A percentile compares a stretch with the other conserved stretches of the same genome.
Evolutionary conservation across 2,888 invertebrate genomes (phyloP).

Genomic region (Unio pictorum): DNA sequence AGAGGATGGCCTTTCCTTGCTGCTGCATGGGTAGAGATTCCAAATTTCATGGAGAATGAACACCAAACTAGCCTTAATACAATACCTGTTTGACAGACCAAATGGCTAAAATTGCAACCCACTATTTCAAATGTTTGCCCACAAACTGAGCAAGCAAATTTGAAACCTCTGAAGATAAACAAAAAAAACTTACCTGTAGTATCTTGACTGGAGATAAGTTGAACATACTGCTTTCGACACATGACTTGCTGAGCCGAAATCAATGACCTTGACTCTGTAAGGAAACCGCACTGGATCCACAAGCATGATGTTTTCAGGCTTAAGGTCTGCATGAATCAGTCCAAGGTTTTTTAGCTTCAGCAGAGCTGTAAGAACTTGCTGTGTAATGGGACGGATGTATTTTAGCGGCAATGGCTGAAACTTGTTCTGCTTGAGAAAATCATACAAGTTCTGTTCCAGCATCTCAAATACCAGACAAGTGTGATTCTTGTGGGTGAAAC

Average conservation of each 20-base stretch:
- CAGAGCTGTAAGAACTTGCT: constrained; percentile 92
- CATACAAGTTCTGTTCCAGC: constrained; percentile 99
- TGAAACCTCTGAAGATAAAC: neutral
- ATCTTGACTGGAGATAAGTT: constrained; percentile 98
- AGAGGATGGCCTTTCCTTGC: too few relatives aligned
- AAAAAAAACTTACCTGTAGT: constrained; percentile 81
- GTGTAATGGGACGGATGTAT: constrained; percentile 98
- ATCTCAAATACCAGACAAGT: constrained; percentile 99
- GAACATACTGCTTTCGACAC: constrained; percentile 99
- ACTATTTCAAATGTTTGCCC: neutral
- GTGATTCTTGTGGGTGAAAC: constrained; percentile 99
- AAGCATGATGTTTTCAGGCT: constrained; percentile 99
- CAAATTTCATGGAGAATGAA: too few relatives aligned
- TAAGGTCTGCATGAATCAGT: constrained; percentile 98
- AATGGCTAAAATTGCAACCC: neutral
- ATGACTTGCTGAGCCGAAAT: constrained; percentile 99
- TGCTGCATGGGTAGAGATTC: too few relatives aligned
- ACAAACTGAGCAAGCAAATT: neutral
- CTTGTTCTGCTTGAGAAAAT: constrained; percentile 99
- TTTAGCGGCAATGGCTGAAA: constrained; percentile 98
- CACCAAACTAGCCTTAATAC: too few relatives aligned
- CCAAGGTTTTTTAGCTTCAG: constrained; percentile 96
- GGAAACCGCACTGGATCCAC: constrained; percentile 98
- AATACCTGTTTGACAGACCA: neutral
- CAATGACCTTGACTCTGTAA: constrained; percentile 98